A percentile compares a stretch with the other conserved stretches of the same genome.
phyloP scores from a whole-genome alignment of 2,888 invertebrate genomes.

The Podotricha telesiphe region DNA sequence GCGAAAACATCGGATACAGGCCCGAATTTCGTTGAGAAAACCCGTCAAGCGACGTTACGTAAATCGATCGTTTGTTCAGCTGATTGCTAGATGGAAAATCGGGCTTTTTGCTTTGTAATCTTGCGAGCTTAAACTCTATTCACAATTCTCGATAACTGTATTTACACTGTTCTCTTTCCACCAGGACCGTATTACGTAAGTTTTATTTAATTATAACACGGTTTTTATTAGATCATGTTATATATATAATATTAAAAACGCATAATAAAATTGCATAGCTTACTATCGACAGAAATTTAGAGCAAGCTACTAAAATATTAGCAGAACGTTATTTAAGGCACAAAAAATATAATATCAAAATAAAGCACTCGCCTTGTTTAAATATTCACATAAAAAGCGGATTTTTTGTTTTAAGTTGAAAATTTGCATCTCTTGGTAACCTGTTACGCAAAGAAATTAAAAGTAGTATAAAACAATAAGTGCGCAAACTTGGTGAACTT shows the following conservation, averaged over 20 bases:
- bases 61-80: constrained; percentile 74
- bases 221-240: too few relatives aligned
- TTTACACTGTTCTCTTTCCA: constrained; percentile 31
- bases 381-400: too few relatives aligned
- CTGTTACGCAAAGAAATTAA: constrained; percentile 31
- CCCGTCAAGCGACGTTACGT: constrained; percentile 68
- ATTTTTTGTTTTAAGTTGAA: constrained; percentile 13
- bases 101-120: constrained; percentile 65
- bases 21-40: constrained; percentile 56
- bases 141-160: constrained; percentile 32
- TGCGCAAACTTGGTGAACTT: constrained; percentile 60
- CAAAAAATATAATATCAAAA: neutral
- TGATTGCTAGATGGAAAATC: constrained; percentile 73
- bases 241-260: neutral
- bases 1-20: constrained; percentile 59
- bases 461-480: constrained; percentile 67
- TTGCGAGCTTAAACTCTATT: constrained; percentile 49
- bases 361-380: too few relatives aligned
- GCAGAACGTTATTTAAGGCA: neutral
- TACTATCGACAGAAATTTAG: neutral
- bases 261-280: neutral
- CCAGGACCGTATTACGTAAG: constrained; percentile 23
- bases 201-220: constrained; percentile 26
- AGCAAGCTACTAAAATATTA: too few relatives aligned
- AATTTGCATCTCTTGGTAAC: constrained; percentile 6